A percentile compares a stretch with the other conserved stretches of the same genome.
These are phyloP conservation scores for Pterobdella sp. DNA, from an alignment of 2,888 invertebrate species.

Conservation along the genomic window DNA sequence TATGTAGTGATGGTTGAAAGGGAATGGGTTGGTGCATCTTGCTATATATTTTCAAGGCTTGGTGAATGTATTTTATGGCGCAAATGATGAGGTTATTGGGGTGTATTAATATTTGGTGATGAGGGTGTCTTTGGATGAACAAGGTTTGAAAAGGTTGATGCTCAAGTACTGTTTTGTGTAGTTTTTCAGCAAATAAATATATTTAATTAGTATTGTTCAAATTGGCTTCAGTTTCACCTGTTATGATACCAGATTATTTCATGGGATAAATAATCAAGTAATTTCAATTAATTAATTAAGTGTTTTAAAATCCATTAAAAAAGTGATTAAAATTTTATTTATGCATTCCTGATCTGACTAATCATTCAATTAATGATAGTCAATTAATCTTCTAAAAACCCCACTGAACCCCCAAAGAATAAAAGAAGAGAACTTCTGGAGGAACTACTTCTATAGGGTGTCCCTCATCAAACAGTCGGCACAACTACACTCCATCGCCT, in stretches of 20 bases:
- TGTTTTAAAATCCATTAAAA: background rate
- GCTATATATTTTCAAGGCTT: background rate
- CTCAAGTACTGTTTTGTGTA: background rate
- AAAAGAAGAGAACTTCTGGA: constrained; percentile 94
- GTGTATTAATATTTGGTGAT: background rate
- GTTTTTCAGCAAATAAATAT: background rate
- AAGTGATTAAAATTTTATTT: background rate
- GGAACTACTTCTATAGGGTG: constrained; percentile 98
- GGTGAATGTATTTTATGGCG: background rate
- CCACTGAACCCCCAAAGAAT: constrained; percentile 51
- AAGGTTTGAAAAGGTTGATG: background rate
- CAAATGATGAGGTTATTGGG: background rate
- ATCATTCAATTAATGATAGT: too few species aligned
- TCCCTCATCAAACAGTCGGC: constrained; percentile 93
- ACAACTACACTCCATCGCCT: constrained; percentile 66
- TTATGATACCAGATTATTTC: background rate
- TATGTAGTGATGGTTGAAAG: background rate
- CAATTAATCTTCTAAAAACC: too few species aligned
- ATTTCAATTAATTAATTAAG: background rate
- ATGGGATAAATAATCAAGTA: background rate
- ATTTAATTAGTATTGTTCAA: too few species aligned
- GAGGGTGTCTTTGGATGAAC: too few species aligned
- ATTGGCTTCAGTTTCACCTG: too few species aligned
- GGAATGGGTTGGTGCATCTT: background rate
- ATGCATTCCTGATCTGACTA: background rate